A percentile compares a stretch with the other conserved stretches of the same genome.
Evolutionary conservation across 1,140 invertebrate genomes (phyloP).

Genomic region (Drosophila bocqueti): DNA sequence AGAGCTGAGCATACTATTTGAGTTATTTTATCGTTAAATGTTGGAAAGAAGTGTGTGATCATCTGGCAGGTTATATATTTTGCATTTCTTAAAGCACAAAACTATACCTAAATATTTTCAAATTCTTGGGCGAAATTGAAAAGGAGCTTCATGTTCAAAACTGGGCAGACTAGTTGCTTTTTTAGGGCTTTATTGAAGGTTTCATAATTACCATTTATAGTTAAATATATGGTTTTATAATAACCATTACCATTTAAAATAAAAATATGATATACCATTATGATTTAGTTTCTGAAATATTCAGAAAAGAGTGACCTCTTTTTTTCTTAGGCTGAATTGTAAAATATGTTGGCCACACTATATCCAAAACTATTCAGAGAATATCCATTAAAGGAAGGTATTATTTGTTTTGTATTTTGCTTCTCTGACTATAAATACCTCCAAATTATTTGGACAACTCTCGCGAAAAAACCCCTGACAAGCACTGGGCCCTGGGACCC

Average conservation of each 20-base stretch:
- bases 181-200: neutral
- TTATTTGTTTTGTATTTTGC: neutral
- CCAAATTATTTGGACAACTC: neutral
- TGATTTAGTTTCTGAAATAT: no score
- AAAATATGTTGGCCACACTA: neutral
- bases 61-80: neutral
- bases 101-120: no score
- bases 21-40: neutral
- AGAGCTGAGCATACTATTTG: neutral
- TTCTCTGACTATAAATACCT: neutral
- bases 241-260: no score
- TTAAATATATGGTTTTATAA: no score
- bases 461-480: constrained; percentile 1
- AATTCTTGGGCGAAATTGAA: no score
- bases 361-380: neutral
- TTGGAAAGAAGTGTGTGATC: no score
- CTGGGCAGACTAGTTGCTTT: neutral
- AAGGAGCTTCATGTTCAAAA: neutral
- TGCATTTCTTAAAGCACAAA: neutral
- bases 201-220: neutral
- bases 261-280: no score
- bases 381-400: no score
- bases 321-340: no score
- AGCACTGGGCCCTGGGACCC: neutral
- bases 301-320: neutral